Conservation (phyloP, 1,140 invertebrate species). For the Phymorhynchus buccinoides region DNA sequence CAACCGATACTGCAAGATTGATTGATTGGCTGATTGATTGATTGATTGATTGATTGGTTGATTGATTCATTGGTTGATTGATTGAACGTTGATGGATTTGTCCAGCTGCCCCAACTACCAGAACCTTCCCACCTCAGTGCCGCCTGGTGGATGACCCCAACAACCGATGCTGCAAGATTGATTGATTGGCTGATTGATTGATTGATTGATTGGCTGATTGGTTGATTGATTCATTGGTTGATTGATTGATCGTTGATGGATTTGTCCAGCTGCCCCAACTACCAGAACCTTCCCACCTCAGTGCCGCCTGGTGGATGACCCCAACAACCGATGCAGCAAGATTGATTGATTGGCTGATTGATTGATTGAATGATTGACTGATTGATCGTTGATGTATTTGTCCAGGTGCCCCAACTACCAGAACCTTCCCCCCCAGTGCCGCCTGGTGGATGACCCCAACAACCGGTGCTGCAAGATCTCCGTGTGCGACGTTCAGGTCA, state of each 20-base stretch:
- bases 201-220: too few relatives aligned
- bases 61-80: too few relatives aligned
- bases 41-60: too few relatives aligned
- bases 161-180: slow-evolving; percentile 55
- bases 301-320: slow-evolving; percentile 53
- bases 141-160: slow-evolving; percentile 52
- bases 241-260: too few relatives aligned
- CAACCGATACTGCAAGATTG: slow-evolving; percentile 55
- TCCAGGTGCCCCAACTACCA: slow-evolving; percentile 50
- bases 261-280: slow-evolving; percentile 50
- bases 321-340: slow-evolving; percentile 54
- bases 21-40: too few relatives aligned
- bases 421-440: slow-evolving; percentile 51
- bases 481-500: slow-evolving; percentile 45
- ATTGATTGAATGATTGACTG: too few relatives aligned
- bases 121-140: slow-evolving; percentile 51
- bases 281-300: slow-evolving; percentile 47
- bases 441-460: slow-evolving; percentile 51
- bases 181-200: too few relatives aligned
- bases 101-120: slow-evolving; percentile 50
- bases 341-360: too few relatives aligned
- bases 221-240: too few relatives aligned
- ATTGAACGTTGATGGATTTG: too few relatives aligned
- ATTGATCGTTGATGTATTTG: too few relatives aligned
- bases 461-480: slow-evolving; percentile 55